Evolutionary conservation across 2,888 invertebrate genomes (phyloP).

Genomic region (Hoplodrina ambigua): DNA sequence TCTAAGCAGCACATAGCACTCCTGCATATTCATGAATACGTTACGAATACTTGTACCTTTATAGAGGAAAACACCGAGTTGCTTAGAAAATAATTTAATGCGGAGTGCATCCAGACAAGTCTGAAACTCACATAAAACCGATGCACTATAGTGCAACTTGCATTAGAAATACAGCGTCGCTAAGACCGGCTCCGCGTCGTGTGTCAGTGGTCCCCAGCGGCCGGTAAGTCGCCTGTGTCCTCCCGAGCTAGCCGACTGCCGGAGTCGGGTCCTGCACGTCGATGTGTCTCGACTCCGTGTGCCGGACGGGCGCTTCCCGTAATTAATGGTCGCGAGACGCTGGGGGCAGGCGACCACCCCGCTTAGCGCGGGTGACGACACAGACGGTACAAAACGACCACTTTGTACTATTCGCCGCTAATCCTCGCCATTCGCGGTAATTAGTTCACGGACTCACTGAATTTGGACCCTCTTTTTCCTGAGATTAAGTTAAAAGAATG

Average conservation of each 20-base stretch:
- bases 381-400: conserved; percentile 24
- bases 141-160: conserved; percentile 16
- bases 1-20: neutral
- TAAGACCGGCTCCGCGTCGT: conserved; percentile 9
- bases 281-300: conserved; percentile 15
- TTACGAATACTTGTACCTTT: neutral
- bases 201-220: conserved; percentile 15
- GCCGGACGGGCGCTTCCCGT: conserved; percentile 9
- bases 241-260: neutral
- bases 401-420: neutral
- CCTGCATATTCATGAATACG: neutral
- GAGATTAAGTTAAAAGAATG: too few species aligned
- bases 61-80: neutral
- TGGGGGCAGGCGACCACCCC: neutral
- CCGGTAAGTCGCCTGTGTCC: neutral
- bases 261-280: conserved; percentile 2
- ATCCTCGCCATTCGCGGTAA: neutral
- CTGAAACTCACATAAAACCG: conserved; percentile 10
- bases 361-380: neutral
- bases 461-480: too few species aligned
- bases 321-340: conserved; percentile 35
- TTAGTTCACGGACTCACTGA: too few species aligned
- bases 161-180: conserved; percentile 19
- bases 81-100: conserved; percentile 5
- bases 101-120: neutral